Conservation (phyloP, 2,888 invertebrate genomes). For the Polymixis flavicincta region DNA sequence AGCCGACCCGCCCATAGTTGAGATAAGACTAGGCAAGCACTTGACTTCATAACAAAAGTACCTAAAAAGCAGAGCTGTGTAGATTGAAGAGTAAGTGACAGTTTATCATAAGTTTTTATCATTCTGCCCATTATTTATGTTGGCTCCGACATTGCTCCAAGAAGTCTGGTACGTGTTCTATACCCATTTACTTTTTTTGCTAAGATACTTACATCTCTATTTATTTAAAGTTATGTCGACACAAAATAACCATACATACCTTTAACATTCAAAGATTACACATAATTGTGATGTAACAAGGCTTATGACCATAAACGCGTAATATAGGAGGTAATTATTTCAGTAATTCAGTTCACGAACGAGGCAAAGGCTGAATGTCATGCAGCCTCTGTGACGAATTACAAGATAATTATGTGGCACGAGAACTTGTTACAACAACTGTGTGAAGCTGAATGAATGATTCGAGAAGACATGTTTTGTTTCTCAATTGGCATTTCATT, state of each 20-base stretch:
- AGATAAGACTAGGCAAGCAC: not conserved
- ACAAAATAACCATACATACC: conserved; percentile 2
- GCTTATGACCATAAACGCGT: conserved; percentile 36
- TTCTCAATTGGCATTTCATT: conserved; percentile 30
- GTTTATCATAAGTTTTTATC: not conserved
- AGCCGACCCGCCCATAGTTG: too few relatives aligned
- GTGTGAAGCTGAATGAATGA: conserved; percentile 6
- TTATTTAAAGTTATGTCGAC: not conserved
- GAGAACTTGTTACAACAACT: conserved; percentile 25
- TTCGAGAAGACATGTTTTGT: conserved; percentile 12
- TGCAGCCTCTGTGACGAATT: conserved; percentile 50
- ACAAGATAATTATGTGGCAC: conserved; percentile 46
- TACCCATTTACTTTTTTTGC: not conserved
- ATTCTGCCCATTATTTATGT: not conserved
- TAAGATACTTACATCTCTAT: not conserved
- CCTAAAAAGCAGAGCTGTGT: not conserved
- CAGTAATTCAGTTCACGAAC: conserved; percentile 64
- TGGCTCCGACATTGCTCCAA: not conserved
- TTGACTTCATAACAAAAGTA: not conserved
- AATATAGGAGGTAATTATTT: conserved; percentile 57
- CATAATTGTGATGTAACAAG: conserved; percentile 48
- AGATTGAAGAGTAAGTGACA: not conserved
- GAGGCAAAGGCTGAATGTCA: conserved; percentile 60
- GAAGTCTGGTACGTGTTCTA: not conserved
- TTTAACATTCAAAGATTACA: conserved; percentile 51